Evolutionary conservation across 37 sponge, comb jelly and placozoan species (phyloP), one percentile per base, ranked within the genome.

Genomic region (Agelas oroides): DNA sequence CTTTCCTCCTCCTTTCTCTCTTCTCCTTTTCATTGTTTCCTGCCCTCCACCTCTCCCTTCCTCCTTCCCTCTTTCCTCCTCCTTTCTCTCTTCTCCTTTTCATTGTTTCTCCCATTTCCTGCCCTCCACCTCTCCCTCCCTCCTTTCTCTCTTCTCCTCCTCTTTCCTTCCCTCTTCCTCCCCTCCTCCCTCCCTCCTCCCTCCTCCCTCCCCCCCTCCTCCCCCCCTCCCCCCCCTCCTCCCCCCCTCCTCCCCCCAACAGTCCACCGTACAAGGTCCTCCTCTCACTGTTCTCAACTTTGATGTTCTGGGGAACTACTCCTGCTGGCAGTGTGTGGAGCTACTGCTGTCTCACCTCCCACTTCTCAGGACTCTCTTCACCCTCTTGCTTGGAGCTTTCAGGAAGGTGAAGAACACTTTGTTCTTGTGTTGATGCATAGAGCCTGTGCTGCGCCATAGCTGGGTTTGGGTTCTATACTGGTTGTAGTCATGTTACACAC

Each of bases 241-340:
- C 8, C 3, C 6, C 8, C 46, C 3, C 8, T 46, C 46, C 46
- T 32, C 32, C 34, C 69, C 35, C 20, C 5, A 8, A 3, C 17
- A 33, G 32, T 2, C 2, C 5, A 2, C 35, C 69, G 2, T 6
- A 32, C 34, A 68, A 6, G 69, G 35, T 18, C 5, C 41, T 14
- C 65, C 63, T 1, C 20, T 72, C 30, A 27, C 55, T 0, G 24
- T 68, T 11, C n/a, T 64, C 65, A 68, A 31, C 61, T 36, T 84
- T 55, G 84, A 84, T 34, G 59, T 89, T 21, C 6, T 17, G 36
- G 56, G 23, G 23, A 52, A 3, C 5, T 79, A 89, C 67, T 63
- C 84, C 53, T 52, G 39, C 36, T 89, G 73, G 63, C 84, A 89
- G 73, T 68, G 88, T n/a, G 24, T 79, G 41, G 64, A 80, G 74